A percentile compares a stretch with the other conserved stretches of the same genome.
These are phyloP conservation scores for Micronisus gabar DNA, from an alignment of 2,113 vertebrate genomes.

Conservation along the genomic window DNA sequence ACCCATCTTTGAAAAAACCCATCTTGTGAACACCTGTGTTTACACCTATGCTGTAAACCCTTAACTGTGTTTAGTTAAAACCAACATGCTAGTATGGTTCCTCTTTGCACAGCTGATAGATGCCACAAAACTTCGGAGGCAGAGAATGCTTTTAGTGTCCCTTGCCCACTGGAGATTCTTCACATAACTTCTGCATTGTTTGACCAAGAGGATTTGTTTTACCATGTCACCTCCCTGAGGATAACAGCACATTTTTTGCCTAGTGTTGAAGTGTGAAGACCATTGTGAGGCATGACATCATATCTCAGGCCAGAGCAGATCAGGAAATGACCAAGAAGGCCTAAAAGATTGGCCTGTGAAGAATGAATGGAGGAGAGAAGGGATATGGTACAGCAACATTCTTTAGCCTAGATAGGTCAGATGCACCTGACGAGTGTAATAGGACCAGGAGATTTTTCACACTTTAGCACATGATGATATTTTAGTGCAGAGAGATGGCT, in stretches of 20 bases:
- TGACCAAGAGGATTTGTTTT: slow-evolving; percentile 35
- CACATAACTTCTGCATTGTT: slow-evolving; percentile 9
- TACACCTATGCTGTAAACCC: neutral
- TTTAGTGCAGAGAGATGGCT: neutral
- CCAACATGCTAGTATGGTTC: neutral
- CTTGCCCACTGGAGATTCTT: slow-evolving; percentile 46
- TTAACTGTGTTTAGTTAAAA: neutral
- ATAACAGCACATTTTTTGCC: neutral
- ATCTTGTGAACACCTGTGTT: neutral
- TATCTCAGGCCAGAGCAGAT: neutral
- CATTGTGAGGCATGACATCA: slow-evolving; percentile 43
- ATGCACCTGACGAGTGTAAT: neutral
- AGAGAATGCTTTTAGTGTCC: neutral
- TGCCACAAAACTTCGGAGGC: neutral
- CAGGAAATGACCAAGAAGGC: neutral
- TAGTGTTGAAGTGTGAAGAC: slow-evolving; percentile 21
- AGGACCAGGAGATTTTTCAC: slow-evolving; percentile 15
- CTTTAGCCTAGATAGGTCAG: slow-evolving; percentile 1
- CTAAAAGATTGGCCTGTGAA: neutral
- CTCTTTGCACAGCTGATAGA: neutral
- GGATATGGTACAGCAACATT: neutral
- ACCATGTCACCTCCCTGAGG: slow-evolving; percentile 31
- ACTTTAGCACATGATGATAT: slow-evolving; percentile 35
- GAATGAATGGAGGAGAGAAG: slow-evolving; percentile 29
- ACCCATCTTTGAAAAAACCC: neutral